Base-by-base conservation (phyloP, 2,888 invertebrate genomes). In the Caenorhabditis drosophilae region DNA sequence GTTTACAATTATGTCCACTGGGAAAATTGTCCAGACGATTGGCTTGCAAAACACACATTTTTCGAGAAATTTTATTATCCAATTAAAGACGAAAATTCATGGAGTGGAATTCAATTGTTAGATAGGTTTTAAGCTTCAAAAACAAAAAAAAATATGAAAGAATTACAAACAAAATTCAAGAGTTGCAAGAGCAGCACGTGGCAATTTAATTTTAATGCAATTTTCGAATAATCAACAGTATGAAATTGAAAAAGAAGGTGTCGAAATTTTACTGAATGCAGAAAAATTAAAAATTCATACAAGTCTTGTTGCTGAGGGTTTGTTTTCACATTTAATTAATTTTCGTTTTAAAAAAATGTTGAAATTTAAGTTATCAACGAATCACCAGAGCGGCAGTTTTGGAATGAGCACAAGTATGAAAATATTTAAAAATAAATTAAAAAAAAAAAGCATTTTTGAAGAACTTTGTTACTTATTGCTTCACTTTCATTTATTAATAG, bases 361-460 rank as follows among this genome's bases (percentile, higher is more conserved):
- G 52, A 56, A 11, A 52, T 41, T 4, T 55, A 61, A 23, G n/a
- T 38, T 12, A 44, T 31, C 15, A 25, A n/a, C n/a, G n/a, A 16
- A 11, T 12, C 1, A 3, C 22, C 26, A 2, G 36, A 31, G n/a
- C 46, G 38, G 9, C 11, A 20, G 12, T 23, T 23, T 42, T 62
- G 62, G 56, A 56, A 31, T 9, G 36, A 38, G 16, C 62, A 56
- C 26, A 44, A 53, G 52, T 56, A 7, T 38, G 56, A 36, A n/a
- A n/a, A n/a, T n/a, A n/a, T n/a, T n/a, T n/a, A n/a, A n/a, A n/a
- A n/a, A n/a, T n/a, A n/a, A n/a, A n/a, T n/a, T n/a, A n/a, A n/a
- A n/a, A n/a, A n/a, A n/a, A n/a, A n/a, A n/a, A n/a, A n/a, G n/a
- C n/a, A n/a, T n/a, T 36, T 15, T 23, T 42, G 7, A 22, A 42